Evolutionary conservation across 2,797 vertebrate species (phyloP).

Genomic region (Hemitrygon akajei): DNA sequence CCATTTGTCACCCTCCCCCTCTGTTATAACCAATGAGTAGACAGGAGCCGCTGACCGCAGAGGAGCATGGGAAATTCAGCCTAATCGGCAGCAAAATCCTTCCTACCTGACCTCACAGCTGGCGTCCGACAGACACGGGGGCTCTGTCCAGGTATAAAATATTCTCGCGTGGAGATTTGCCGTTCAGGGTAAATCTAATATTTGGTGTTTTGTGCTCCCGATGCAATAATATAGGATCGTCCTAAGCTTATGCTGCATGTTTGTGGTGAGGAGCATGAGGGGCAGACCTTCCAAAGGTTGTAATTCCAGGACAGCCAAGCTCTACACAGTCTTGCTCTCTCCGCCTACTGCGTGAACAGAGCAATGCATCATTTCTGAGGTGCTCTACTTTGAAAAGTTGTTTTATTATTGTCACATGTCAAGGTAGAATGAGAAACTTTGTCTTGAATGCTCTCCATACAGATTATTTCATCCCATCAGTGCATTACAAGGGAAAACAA

Average conservation of each 20-base stretch:
- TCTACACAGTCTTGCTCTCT: neutral
- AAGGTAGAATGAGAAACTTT: neutral
- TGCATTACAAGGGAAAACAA: too few relatives aligned
- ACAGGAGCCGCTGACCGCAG: conserved; percentile 78
- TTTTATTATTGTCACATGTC: too few relatives aligned
- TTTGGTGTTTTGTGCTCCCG: neutral
- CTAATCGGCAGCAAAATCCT: conserved; percentile 90
- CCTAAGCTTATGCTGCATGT: too few relatives aligned
- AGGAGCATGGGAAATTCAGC: conserved; percentile 96
- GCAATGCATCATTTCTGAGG: neutral
- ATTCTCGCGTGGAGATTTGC: neutral
- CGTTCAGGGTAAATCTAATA: neutral
- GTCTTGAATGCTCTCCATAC: too few relatives aligned
- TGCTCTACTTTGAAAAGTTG: neutral
- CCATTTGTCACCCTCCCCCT: conserved; percentile 39
- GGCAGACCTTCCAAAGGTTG: too few relatives aligned
- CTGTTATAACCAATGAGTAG: conserved; percentile 53
- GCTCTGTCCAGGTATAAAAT: conserved; percentile 87
- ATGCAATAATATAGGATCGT: too few relatives aligned
- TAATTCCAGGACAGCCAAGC: neutral
- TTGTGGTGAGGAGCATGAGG: neutral
- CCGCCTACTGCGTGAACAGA: neutral
- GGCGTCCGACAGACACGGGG: conserved; percentile 92
- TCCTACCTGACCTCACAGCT: conserved; percentile 93
- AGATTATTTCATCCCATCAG: too few relatives aligned